A percentile compares a stretch with the other conserved stretches of the same genome.
These are phyloP conservation scores for Ophioderma brevispina DNA, from an alignment of 35 echinoderm and acorn worm genomes.

Conservation along the genomic window DNA sequence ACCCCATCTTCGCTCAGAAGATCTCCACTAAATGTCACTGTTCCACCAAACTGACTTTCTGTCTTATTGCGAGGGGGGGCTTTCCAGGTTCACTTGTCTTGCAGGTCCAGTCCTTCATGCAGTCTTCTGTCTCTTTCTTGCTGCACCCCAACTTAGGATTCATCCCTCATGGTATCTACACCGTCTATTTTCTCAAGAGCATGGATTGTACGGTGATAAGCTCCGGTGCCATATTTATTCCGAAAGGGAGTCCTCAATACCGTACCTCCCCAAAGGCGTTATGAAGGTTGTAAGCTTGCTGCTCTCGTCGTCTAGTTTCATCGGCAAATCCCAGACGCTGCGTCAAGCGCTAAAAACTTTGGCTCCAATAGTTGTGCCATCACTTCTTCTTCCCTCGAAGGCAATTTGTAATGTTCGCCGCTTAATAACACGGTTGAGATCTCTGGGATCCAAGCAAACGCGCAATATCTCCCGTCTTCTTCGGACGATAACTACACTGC, in stretches of 20 bases:
- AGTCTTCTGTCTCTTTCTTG: constrained; percentile 36
- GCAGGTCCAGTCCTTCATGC: constrained; percentile 24
- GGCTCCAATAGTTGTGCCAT: not conserved
- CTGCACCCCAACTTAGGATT: constrained; percentile 58
- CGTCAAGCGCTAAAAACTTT: too few relatives aligned
- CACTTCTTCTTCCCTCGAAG: constrained; percentile 45
- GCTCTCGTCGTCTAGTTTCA: constrained; percentile 24
- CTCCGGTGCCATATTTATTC: constrained; percentile 39
- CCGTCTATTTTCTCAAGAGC: constrained; percentile 40
- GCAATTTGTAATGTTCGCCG: constrained; percentile 62
- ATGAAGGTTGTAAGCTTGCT: not conserved
- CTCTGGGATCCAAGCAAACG: constrained; percentile 50
- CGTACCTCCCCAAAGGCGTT: constrained; percentile 56
- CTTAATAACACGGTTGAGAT: constrained; percentile 49
- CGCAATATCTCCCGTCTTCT: constrained; percentile 56
- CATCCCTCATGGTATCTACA: constrained; percentile 55
- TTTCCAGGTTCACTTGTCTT: constrained; percentile 19
- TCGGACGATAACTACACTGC: constrained; percentile 23
- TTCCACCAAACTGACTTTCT: constrained; percentile 31
- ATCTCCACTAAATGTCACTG: constrained; percentile 17
- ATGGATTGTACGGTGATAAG: constrained; percentile 40
- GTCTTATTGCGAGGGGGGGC: constrained; percentile 36
- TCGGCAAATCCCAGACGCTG: constrained; percentile 50
- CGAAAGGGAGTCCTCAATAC: constrained; percentile 31
- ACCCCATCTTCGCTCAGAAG: constrained; percentile 14